Evolutionary conservation across 1,140 invertebrate species (phyloP).

Genomic region (Drosophila malerkotliana): DNA sequence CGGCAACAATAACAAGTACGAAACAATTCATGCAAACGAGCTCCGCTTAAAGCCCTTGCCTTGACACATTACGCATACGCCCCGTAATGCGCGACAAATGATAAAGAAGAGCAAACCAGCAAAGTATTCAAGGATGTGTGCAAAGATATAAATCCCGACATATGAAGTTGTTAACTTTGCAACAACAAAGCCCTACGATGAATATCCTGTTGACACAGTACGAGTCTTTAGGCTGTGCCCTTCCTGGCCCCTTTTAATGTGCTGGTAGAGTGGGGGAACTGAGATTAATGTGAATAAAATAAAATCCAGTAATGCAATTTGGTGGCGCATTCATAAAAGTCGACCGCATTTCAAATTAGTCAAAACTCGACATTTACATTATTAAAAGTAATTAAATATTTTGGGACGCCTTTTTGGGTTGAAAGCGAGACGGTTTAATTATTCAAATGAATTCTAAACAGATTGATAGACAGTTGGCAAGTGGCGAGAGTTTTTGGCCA

Average conservation of each 20-base stretch:
- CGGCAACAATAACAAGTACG: conserved; percentile 36
- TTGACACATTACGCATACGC: conserved; percentile 68
- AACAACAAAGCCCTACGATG: background rate
- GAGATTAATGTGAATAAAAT: conserved; percentile 6
- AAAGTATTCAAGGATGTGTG: background rate
- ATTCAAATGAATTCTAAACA: conserved; percentile 43
- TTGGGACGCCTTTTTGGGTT: conserved; percentile 15
- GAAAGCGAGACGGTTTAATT: conserved; percentile 47
- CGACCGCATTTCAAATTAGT: conserved; percentile 33
- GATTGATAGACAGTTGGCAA: conserved; percentile 25
- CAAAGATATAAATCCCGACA: conserved; percentile 52
- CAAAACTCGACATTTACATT: conserved; percentile 29
- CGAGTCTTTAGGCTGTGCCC: background rate
- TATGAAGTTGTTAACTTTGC: conserved; percentile 74
- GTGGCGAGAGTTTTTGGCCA: conserved; percentile 16
- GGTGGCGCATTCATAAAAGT: conserved; percentile 2
- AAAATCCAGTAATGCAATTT: conserved; percentile 31
- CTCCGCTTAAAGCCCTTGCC: conserved; percentile 47
- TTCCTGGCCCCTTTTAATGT: background rate
- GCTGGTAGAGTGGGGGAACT: background rate
- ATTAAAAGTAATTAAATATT: conserved; percentile 60
- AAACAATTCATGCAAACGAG: conserved; percentile 77
- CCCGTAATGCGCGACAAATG: conserved; percentile 60
- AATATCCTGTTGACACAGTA: conserved; percentile 20
- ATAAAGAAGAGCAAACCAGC: conserved; percentile 49